phyloP scores from a whole-genome alignment of 2,888 invertebrate species.

The Cantharis lateralis region DNA sequence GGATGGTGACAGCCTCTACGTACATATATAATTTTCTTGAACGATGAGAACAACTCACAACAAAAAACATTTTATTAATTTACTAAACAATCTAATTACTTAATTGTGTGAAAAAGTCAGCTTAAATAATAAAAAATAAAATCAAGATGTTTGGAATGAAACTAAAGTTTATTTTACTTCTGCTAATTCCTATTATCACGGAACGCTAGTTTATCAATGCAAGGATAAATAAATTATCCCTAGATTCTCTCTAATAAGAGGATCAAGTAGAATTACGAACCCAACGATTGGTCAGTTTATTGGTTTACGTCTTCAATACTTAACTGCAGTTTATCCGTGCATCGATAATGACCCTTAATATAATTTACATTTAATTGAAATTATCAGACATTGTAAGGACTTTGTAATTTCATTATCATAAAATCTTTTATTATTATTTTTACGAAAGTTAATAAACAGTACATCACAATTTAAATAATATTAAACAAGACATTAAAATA shows the following conservation, averaged over 20 bases:
- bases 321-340: not conserved
- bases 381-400: not conserved
- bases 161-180: not conserved
- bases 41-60: not conserved
- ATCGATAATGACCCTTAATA: not conserved
- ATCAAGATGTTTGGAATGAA: not conserved
- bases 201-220: not conserved
- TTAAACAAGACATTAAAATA: no score
- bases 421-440: not conserved
- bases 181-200: not conserved
- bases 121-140: not conserved
- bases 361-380: not conserved
- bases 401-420: not conserved
- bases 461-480: no score
- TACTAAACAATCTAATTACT: not conserved
- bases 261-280: not conserved
- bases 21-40: not conserved
- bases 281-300: not conserved
- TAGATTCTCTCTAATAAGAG: not conserved
- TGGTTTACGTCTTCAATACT: not conserved
- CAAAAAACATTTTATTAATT: not conserved
- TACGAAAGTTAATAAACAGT: no score
- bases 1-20: not conserved
- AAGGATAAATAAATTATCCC: not conserved
- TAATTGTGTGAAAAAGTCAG: not conserved